Evolutionary conservation across 1,140 invertebrate species (phyloP).

Genomic region (Ips typographus): DNA sequence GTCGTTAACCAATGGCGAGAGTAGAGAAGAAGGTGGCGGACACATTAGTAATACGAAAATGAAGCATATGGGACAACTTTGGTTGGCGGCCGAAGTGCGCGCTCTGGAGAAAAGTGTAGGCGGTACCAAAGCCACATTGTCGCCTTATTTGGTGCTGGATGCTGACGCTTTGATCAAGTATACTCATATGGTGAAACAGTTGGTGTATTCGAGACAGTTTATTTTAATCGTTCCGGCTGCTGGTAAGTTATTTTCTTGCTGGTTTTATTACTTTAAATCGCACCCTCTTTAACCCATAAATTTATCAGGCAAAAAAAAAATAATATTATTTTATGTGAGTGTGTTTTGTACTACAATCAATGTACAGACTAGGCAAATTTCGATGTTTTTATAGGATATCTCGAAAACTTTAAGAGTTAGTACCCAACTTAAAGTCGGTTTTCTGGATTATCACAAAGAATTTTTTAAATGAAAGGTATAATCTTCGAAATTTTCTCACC

Average conservation of each 20-base stretch:
- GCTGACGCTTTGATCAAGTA: slow-evolving; percentile 69
- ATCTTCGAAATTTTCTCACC: no score
- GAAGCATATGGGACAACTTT: slow-evolving; percentile 58
- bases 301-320: no score
- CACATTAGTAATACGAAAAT: slow-evolving; percentile 53
- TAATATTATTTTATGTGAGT: no score
- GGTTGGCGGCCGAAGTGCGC: slow-evolving; percentile 60
- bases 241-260: slow-evolving; percentile 55
- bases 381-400: not conserved
- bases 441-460: no score
- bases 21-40: slow-evolving; percentile 23
- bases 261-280: not conserved
- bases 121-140: slow-evolving; percentile 56
- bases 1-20: slow-evolving; percentile 19
- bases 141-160: slow-evolving; percentile 76
- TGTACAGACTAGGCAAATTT: not conserved
- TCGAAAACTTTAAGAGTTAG: no score
- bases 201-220: slow-evolving; percentile 74
- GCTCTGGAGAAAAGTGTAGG: slow-evolving; percentile 58
- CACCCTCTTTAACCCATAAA: no score
- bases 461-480: no score
- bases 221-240: slow-evolving; percentile 77
- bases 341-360: not conserved
- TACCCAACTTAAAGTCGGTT: no score
- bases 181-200: slow-evolving; percentile 73